Evolutionary conservation across 2,888 invertebrate genomes (phyloP).

Genomic region (Anoplius nigerrimus): DNA sequence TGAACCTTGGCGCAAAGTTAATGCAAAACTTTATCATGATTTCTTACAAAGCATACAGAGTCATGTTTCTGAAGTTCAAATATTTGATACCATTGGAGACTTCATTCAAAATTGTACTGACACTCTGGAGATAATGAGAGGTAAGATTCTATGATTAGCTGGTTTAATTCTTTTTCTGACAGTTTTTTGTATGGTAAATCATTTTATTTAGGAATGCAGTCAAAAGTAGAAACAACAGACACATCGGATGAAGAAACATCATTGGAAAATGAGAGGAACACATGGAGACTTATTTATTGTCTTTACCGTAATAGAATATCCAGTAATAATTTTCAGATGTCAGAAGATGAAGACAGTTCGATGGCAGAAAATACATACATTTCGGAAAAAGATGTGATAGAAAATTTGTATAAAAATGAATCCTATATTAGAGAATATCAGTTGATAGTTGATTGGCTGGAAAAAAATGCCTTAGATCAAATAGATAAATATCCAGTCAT

Average conservation of each 20-base stretch:
- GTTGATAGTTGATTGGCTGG: conserved; percentile 94
- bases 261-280: conserved; percentile 89
- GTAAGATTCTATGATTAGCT: no score
- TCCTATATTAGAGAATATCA: conserved; percentile 82
- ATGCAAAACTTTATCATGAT: conserved; percentile 66
- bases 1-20: conserved; percentile 67
- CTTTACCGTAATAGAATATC: conserved; percentile 88
- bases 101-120: conserved; percentile 81
- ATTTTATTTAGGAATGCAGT: conserved; percentile 65
- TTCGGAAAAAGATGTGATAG: conserved; percentile 80
- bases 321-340: conserved; percentile 57
- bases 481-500: conserved; percentile 75
- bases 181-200: neutral
- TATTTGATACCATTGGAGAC: conserved; percentile 80
- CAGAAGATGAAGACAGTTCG: conserved; percentile 57
- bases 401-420: conserved; percentile 79
- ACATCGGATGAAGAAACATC: conserved; percentile 66
- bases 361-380: conserved; percentile 55
- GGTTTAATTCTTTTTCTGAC: no score
- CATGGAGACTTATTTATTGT: conserved; percentile 90
- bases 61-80: conserved; percentile 72
- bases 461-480: conserved; percentile 84
- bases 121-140: conserved; percentile 76
- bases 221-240: conserved; percentile 67
- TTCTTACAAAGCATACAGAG: conserved; percentile 69